Evolutionary conservation across 2,888 invertebrate genomes (phyloP), one percentile per base, ranked within the genome.

Genomic region (Sipunculus nudus): DNA sequence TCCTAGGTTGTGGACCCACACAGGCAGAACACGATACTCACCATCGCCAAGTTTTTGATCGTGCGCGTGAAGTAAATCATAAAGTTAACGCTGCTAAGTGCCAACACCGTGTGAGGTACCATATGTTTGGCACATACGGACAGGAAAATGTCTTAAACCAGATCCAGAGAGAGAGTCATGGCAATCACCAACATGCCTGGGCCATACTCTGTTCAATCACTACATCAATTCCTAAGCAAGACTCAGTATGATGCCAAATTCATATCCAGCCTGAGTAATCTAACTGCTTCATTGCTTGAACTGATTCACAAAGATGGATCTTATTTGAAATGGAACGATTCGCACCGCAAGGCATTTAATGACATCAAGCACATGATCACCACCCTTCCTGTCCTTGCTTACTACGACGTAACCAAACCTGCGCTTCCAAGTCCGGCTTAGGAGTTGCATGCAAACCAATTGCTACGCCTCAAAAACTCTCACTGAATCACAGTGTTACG

Each of bases 181-280:
- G 68, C 71, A n/a, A n/a, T 74, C 1, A 31, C 25, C 1, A 57
- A 67, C 6, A 73, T 72, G 71, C 67, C 69, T 13, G 52, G 43
- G 21, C 69, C 70, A 35, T 19, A 28, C 29, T 66, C 68, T 46
- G 67, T 68, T 45, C 59, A 68, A 46, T 68, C 65, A 3, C 50
- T 69, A 0, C 25, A 67, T 16, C 46, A 67, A 47, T 58, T 70
- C 16, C 40, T 73, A 32, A 69, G 70, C 29, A 26, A 70, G 10
- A 61, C 70, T n/a, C n/a, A 10, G 65, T 72, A 63, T 53, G 50
- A 68, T 10, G 43, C 62, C 10, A 67, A 65, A 48, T 72, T 67
- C 55, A 62, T 73, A 35, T 65, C 69, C 8, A 63, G 70, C 39
- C 46, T 70, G 8, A 70, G 72, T 48, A 38, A 64, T 25, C 29